phyloP scores from a whole-genome alignment of 2,113 vertebrate genomes.

The Atrichornis clamosus region DNA sequence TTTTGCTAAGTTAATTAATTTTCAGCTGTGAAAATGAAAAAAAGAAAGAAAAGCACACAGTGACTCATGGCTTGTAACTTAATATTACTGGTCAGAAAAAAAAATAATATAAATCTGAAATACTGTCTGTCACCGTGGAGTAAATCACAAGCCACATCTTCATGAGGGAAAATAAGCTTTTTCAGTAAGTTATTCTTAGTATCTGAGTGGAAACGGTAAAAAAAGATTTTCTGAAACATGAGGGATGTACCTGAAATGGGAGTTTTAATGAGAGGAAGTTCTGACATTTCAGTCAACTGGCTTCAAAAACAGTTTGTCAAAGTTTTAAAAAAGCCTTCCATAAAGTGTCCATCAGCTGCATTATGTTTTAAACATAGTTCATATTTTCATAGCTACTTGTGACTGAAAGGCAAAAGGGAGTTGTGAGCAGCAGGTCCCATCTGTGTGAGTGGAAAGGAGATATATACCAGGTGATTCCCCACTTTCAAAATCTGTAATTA shows the following conservation, averaged over 20 bases:
- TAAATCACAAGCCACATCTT: background rate
- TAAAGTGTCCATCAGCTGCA: background rate
- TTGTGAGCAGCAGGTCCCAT: background rate
- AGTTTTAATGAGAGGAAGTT: constrained; percentile 8
- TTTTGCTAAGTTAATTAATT: background rate
- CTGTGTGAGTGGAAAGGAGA: background rate
- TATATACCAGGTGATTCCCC: background rate
- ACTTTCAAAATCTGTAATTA: background rate
- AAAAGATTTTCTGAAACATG: background rate
- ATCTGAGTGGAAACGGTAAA: background rate
- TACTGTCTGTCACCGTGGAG: background rate
- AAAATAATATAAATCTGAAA: background rate
- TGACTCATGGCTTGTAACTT: background rate
- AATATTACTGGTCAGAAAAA: background rate
- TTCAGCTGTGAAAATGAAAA: background rate
- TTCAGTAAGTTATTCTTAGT: background rate
- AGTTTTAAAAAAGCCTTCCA: background rate
- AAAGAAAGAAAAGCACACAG: background rate
- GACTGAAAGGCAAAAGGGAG: background rate
- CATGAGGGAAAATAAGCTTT: background rate
- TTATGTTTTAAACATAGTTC: background rate
- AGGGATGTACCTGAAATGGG: background rate
- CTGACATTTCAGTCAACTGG: constrained; percentile 5
- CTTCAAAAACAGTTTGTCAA: constrained; percentile 3
- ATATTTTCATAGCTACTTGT: background rate